Evolutionary conservation across 2,888 invertebrate genomes (phyloP), one percentile per base, ranked within the genome.

Genomic region (Ellobium chinense): DNA sequence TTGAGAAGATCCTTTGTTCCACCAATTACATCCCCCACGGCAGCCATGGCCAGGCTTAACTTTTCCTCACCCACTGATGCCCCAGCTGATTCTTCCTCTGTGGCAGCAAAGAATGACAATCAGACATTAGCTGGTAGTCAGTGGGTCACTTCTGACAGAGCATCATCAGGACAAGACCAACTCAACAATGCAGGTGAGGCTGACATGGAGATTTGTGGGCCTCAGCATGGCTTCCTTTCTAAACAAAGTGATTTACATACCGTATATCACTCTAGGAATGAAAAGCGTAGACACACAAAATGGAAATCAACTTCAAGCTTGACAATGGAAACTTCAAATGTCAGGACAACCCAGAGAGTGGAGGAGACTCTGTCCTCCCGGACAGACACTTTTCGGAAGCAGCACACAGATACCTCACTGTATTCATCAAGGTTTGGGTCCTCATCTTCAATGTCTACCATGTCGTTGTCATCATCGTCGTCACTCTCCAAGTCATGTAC

Each of bases 1-100:
- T 18, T 36, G 18, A 77, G 37, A 34, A 70, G 76, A 46, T 34
- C 76, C 36, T 69, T 60, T 63, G 56, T 63, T n/a, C 69, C 66
- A 27, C 56, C 69, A 27, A 54, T 91, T 76, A 90, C 91, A 75
- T 93, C 93, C 4, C 93, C 93, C 1, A 93, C 93, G 37, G 90
- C 93, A 54, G 93, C 93, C 24, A 88, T 93, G 84, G 92, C 93
- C 1, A 90, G 91, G 69, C 89, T 93, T 31, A 92, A 90, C 83
- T 93, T 93, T 68, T 78, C 73, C 21, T 63, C 79, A 5, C 62
- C 79, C 5, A 74, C 82, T 3, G 73, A 78, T 14, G 29, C 58
- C 29, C n/a, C 39, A 36, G 9, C 7, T 7, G 39, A 36, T 21
- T 65, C 31, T 14, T n/a, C 60, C 27, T 65, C 21, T 24, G 3